These are phyloP conservation scores for Egretta garzetta DNA, from an alignment of 2,113 vertebrate genomes.

Conservation along the genomic window DNA sequence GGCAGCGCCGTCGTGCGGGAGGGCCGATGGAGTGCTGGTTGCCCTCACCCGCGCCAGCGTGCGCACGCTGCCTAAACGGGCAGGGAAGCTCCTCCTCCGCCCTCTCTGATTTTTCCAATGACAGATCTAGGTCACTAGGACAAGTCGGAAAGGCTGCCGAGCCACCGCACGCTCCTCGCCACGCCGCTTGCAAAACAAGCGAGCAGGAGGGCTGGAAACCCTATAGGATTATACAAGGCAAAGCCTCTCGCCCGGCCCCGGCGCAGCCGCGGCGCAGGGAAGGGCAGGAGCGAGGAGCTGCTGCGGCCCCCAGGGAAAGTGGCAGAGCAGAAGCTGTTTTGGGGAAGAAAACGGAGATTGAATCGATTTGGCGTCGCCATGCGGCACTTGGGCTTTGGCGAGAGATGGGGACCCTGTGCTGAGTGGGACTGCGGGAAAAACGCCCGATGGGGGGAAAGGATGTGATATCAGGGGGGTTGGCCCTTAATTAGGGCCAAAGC, in stretches of 20 bases:
- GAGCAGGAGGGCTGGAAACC: conserved; percentile 37
- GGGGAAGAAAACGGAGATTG: background rate
- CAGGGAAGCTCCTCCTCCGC: conserved; percentile 50
- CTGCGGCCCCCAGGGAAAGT: background rate
- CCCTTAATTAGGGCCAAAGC: background rate
- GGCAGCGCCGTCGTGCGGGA: background rate
- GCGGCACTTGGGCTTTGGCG: background rate
- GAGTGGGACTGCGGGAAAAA: background rate
- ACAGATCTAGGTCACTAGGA: conserved; percentile 73
- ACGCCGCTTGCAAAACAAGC: conserved; percentile 48
- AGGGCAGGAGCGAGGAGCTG: background rate
- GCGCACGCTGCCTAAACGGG: conserved; percentile 17
- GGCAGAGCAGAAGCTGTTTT: background rate
- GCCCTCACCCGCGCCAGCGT: background rate
- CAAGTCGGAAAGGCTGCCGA: conserved; percentile 54
- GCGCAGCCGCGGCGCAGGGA: background rate
- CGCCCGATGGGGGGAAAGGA: accelerated
- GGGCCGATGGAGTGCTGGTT: background rate
- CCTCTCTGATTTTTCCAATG: conserved; percentile 65
- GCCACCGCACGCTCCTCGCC: conserved; percentile 57
- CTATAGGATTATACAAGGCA: conserved; percentile 47
- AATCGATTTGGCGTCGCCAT: background rate
- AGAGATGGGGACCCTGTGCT: background rate
- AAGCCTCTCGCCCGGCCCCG: background rate
- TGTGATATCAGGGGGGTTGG: background rate